phyloP scores from a whole-genome alignment of 2,888 invertebrate genomes.

The Mesorhabditis spiculigera region DNA sequence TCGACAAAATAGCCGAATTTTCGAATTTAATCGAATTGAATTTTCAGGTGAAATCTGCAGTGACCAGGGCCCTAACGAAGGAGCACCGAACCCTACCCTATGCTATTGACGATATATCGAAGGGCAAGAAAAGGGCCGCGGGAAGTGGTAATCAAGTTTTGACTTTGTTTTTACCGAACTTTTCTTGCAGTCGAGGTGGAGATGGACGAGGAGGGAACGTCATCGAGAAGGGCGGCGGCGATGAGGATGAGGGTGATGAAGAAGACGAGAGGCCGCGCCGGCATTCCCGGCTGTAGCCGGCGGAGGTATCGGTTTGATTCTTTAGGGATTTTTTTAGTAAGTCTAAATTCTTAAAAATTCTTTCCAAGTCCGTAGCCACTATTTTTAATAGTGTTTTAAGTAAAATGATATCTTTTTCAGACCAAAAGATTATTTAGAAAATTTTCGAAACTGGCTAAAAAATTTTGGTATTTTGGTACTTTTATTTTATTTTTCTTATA shows the following conservation, averaged over 20 bases:
- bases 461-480: too few species aligned
- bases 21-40: not conserved
- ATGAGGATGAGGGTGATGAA: slow-evolving; percentile 29
- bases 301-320: too few species aligned
- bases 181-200: slow-evolving; percentile 21
- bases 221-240: slow-evolving; percentile 32
- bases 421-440: too few species aligned
- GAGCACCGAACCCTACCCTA: slow-evolving; percentile 76
- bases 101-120: slow-evolving; percentile 63
- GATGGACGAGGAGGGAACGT: slow-evolving; percentile 41
- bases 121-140: slow-evolving; percentile 27
- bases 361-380: too few species aligned
- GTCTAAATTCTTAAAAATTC: too few species aligned
- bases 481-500: too few species aligned
- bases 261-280: slow-evolving; percentile 22
- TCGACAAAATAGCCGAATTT: not conserved
- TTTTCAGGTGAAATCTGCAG: slow-evolving; percentile 82
- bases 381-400: too few species aligned
- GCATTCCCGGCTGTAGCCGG: not conserved
- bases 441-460: too few species aligned
- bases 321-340: too few species aligned
- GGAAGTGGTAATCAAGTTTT: not conserved
- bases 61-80: slow-evolving; percentile 89
- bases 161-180: not conserved
- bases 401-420: too few species aligned